A percentile compares a stretch with the other conserved stretches of the same genome.
phyloP scores from a whole-genome alignment of 2,113 vertebrate species.

The Vulpes lagopus region DNA sequence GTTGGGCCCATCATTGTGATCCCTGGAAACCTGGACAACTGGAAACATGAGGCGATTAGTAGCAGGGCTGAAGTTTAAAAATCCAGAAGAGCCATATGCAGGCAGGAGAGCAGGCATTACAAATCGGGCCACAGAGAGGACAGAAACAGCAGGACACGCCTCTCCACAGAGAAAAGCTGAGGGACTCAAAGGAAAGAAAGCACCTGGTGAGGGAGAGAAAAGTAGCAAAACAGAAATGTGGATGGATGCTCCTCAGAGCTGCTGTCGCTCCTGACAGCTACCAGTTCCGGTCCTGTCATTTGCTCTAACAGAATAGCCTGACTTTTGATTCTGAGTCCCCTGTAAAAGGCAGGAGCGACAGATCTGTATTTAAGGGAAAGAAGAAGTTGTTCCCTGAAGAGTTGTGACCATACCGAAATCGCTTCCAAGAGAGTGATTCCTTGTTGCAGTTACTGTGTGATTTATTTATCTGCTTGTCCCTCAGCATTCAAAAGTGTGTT shows the following conservation, averaged over 20 bases:
- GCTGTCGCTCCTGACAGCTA: neutral
- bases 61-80: neutral
- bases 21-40: neutral
- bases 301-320: neutral
- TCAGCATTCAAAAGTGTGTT: neutral
- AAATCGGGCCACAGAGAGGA: neutral
- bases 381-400: neutral
- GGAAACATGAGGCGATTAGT: neutral
- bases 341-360: neutral
- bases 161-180: neutral
- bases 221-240: neutral
- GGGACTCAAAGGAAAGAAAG: neutral
- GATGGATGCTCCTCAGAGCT: neutral
- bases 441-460: neutral
- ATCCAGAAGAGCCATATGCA: neutral
- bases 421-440: neutral
- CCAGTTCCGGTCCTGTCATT: neutral
- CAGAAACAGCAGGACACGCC: neutral
- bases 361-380: neutral
- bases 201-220: neutral
- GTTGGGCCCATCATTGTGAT: neutral
- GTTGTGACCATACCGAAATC: neutral
- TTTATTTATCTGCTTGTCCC: neutral
- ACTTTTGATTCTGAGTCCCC: neutral
- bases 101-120: neutral